Percentiles rank a stretch among this genome's conserved stretches.
Conservation (phyloP, 2,888 invertebrate species). For the Melangyna quadrimaculata region DNA sequence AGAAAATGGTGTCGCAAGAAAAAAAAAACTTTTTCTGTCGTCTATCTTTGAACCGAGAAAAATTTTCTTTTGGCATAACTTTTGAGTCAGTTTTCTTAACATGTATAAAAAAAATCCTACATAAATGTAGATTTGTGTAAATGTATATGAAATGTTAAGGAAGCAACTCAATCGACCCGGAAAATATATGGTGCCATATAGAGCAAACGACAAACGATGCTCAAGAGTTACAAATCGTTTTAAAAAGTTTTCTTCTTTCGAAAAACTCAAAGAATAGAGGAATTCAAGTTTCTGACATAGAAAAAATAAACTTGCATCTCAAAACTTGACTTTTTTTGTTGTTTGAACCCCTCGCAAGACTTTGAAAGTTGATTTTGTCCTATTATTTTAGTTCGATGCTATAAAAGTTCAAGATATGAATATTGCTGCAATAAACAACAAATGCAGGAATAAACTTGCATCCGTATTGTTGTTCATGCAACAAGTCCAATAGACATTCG, state of each 20-base stretch:
- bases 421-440: background rate
- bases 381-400: background rate
- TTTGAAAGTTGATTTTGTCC: background rate
- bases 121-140: background rate
- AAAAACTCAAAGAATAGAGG: background rate
- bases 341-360: background rate
- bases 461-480: background rate
- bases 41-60: background rate
- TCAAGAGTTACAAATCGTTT: conserved; percentile 45
- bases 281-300: conserved; percentile 8
- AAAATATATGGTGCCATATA: conserved; percentile 45
- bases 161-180: conserved; percentile 46
- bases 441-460: background rate
- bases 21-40: background rate
- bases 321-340: background rate
- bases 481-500: background rate
- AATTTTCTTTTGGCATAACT: background rate
- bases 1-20: conserved; percentile 19
- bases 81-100: conserved; percentile 4
- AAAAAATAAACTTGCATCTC: conserved; percentile 19
- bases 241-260: conserved; percentile 22
- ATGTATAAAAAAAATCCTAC: background rate
- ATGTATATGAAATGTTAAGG: background rate
- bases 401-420: background rate
- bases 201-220: conserved; percentile 33